Conservation (phyloP, 2,113 vertebrate genomes). For the Seriola quinqueradiata region DNA sequence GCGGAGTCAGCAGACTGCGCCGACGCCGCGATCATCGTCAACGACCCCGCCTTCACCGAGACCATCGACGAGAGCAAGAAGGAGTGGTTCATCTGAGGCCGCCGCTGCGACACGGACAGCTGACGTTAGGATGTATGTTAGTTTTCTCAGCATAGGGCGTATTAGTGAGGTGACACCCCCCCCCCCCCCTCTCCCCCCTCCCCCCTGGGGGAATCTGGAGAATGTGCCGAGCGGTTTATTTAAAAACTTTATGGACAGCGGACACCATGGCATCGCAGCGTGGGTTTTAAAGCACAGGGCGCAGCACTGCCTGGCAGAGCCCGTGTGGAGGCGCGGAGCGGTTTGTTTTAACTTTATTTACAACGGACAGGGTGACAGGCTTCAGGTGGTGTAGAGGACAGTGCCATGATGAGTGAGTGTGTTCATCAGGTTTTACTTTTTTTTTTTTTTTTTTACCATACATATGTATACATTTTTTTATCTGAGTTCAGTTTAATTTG, state of each 20-base stretch:
- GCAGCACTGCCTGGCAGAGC: constrained; percentile 15
- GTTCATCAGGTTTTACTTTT: constrained; percentile 14
- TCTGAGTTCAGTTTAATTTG: constrained; percentile 4
- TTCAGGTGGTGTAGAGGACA: constrained; percentile 16
- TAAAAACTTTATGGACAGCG: constrained; percentile 44
- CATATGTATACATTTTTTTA: not conserved
- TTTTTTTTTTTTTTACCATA: not conserved
- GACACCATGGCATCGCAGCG: constrained; percentile 8
- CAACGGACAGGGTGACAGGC: constrained; percentile 5
- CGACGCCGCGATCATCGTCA: constrained; percentile 96
- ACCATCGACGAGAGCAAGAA: constrained; percentile 99
- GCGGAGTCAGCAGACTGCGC: constrained; percentile 95
- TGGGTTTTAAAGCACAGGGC: constrained; percentile 44
- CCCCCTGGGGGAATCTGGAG: constrained; percentile 1
- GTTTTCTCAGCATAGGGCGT: constrained; percentile 48
- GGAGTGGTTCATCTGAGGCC: constrained; percentile 95
- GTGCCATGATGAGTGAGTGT: constrained; percentile 42
- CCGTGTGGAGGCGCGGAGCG: not conserved
- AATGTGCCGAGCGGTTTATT: constrained; percentile 29
- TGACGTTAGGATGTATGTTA: constrained; percentile 75
- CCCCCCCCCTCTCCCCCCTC: too few relatives aligned
- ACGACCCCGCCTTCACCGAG: constrained; percentile 98
- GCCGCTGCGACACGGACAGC: constrained; percentile 3
- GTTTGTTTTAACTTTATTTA: constrained; percentile 25
- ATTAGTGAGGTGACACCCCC: constrained; percentile 27